phyloP scores from a whole-genome alignment of 1,140 invertebrate genomes.

The Hycleus phaleratus region DNA sequence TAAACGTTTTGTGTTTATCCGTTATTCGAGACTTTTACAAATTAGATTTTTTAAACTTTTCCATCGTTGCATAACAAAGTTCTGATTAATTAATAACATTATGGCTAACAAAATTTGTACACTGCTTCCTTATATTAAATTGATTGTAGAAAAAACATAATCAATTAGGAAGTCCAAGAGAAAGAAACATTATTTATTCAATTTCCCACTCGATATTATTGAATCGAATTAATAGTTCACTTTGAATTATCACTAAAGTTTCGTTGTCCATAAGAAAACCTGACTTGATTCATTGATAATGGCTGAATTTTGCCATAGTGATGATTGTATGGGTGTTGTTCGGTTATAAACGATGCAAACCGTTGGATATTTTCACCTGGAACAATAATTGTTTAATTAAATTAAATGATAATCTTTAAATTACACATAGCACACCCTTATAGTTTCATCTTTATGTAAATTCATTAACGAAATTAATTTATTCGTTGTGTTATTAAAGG shows the following conservation, averaged over 20 bases:
- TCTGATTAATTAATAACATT: conserved; percentile 8
- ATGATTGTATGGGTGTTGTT: conserved; percentile 1
- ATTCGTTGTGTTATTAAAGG: neutral
- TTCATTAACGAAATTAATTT: conserved; percentile 15
- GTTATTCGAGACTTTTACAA: too few relatives aligned
- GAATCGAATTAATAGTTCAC: conserved; percentile 1
- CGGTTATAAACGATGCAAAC: conserved; percentile 1
- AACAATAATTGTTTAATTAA: neutral
- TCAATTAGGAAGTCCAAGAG: neutral
- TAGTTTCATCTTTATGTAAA: conserved; percentile 2
- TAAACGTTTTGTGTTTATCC: neutral
- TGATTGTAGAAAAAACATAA: conserved; percentile 1
- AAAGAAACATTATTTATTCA: neutral
- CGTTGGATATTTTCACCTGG: conserved; percentile 1
- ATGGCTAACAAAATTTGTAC: conserved; percentile 18
- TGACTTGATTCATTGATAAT: conserved; percentile 12
- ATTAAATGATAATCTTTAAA: too few relatives aligned
- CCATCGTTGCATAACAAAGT: conserved; percentile 7
- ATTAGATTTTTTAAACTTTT: conserved; percentile 9
- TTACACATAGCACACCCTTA: too few relatives aligned
- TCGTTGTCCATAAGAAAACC: conserved; percentile 25
- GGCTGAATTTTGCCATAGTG: conserved; percentile 11
- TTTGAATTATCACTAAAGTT: conserved; percentile 1
- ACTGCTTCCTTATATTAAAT: conserved; percentile 2
- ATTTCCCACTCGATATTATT: conserved; percentile 1